Base-by-base conservation (phyloP, 2,888 invertebrate species). In the Mythimna loreyi region DNA sequence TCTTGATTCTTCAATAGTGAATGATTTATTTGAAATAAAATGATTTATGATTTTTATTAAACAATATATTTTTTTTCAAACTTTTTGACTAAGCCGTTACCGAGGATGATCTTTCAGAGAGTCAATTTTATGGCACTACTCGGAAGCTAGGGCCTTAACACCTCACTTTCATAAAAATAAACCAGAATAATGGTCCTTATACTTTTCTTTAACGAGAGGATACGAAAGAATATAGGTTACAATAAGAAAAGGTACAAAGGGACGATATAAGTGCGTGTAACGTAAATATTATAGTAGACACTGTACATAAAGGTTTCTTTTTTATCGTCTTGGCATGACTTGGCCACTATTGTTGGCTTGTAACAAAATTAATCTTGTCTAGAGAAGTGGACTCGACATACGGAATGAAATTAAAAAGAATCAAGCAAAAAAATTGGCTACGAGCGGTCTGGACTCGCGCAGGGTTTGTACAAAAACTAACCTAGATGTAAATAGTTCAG, bases 281-380 rank as follows among this genome's bases (percentile, higher is more conserved):
- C 16, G 21, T 52, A 21, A 13, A 21, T 49, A 47, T 30, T 30
- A 49, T 61, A n/a, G 40, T 8, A 19, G 8, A 16, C 21, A 28
- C 1, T 23, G 21, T 5, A 47, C 11, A 40, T n/a, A 58, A 47
- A 28, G 33, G 11, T 58, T 43, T 23, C 4, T 36, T 28, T 40
- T 30, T 28, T 75, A 9, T 56, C 47, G 21, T 56, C 23, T 57
- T 57, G 9, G 23, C 28, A n/a, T 49, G 53, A 69, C 33, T 76
- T 36, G 16, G 43, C n/a, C 16, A 59, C 47, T 49, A 72, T 68
- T 75, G 21, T 75, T 40, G 33, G n/a, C 25, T 36, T 45, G n/a
- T 70, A 60, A 70, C n/a, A 61, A 55, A 69, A 61, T 49, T 55
- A 68, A 55, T 49, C 43, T 56, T 40, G n/a, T 0, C 36, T 7